A percentile compares a stretch with the other conserved stretches of the same genome.
Conservation (phyloP, 2,888 invertebrate genomes). For the Brachylomia viminalis region DNA sequence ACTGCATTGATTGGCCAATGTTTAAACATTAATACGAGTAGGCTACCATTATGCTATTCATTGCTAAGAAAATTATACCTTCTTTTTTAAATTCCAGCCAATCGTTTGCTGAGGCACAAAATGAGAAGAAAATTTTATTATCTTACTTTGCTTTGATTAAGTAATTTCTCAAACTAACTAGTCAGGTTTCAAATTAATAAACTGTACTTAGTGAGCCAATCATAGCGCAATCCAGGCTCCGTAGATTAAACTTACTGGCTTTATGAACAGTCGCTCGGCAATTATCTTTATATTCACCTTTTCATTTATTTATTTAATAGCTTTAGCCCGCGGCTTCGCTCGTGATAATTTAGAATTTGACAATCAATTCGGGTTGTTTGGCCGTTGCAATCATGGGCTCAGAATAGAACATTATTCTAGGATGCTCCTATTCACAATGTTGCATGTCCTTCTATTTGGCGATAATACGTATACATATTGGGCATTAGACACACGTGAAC, state of each 20-base stretch:
- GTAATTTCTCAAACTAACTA: constrained; percentile 12
- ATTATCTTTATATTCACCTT: constrained; percentile 44
- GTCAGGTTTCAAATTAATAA: constrained; percentile 37
- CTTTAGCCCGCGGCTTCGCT: too few species aligned
- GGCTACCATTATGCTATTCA: not conserved
- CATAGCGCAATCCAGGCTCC: constrained; percentile 26
- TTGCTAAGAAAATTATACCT: not conserved
- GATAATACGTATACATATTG: too few species aligned
- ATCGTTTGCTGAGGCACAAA: not conserved
- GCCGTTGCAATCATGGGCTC: too few species aligned
- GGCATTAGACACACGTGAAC: too few species aligned
- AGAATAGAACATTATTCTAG: too few species aligned
- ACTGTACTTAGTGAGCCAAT: constrained; percentile 27
- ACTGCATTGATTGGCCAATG: not conserved
- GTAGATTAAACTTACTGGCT: constrained; percentile 38
- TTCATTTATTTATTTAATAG: constrained; percentile 9
- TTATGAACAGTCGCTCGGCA: constrained; percentile 15
- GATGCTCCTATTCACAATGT: too few species aligned
- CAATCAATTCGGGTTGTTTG: too few species aligned
- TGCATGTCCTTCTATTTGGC: too few species aligned
- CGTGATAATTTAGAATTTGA: too few species aligned
- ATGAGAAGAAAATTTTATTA: not conserved
- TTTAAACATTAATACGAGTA: too few species aligned
- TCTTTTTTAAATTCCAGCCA: not conserved
- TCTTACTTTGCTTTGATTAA: not conserved